Percentiles rank a stretch among this genome's conserved stretches.
Evolutionary conservation across 2,797 vertebrate genomes (phyloP).

Genomic region (Crax fasciolata): DNA sequence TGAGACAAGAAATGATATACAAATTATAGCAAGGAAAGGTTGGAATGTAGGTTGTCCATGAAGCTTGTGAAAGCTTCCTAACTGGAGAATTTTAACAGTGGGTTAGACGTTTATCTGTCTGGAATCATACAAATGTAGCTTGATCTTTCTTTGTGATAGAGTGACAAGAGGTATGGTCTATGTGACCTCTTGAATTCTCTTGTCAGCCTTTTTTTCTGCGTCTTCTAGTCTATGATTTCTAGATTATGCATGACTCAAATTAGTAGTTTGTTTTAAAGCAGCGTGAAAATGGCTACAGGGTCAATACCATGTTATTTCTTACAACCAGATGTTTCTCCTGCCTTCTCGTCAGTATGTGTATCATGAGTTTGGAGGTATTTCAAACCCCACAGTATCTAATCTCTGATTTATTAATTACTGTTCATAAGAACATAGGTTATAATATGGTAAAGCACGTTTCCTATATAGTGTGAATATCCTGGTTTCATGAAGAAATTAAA

Average conservation of each 20-base stretch:
- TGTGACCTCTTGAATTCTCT: neutral
- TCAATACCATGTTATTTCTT: neutral
- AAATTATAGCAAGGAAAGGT: neutral
- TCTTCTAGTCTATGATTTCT: neutral
- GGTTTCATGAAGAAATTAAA: neutral
- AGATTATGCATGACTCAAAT: neutral
- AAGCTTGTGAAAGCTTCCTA: neutral
- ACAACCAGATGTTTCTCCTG: neutral
- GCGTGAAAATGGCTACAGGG: neutral
- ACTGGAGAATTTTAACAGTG: neutral
- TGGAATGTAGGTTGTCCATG: neutral
- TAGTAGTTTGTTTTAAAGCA: neutral
- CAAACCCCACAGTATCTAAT: neutral
- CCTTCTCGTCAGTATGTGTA: neutral
- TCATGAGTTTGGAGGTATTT: neutral
- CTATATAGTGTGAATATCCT: neutral
- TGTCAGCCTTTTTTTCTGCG: neutral
- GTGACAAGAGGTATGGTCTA: neutral
- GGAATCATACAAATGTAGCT: neutral
- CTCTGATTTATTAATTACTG: neutral
- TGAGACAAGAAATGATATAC: neutral
- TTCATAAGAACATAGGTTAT: neutral
- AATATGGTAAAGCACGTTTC: neutral
- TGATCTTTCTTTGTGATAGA: neutral
- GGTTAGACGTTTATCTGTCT: neutral